phyloP scores from a whole-genome alignment of 2,797 vertebrate genomes.

The Pitangus sulphuratus region DNA sequence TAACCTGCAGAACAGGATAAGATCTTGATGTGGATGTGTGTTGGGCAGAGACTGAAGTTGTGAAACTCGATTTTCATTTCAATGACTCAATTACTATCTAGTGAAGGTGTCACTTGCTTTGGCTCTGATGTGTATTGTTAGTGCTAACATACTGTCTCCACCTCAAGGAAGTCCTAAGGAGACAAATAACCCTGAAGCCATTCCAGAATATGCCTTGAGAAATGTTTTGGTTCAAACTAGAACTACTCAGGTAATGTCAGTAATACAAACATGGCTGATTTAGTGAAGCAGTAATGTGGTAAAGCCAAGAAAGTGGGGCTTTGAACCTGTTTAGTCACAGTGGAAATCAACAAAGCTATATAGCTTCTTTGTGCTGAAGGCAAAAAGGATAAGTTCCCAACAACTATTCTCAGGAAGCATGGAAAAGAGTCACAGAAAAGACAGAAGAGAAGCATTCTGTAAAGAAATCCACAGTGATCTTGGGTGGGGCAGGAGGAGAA shows the following conservation, averaged over 20 bases:
- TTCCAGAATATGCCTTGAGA: neutral
- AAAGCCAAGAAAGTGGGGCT: neutral
- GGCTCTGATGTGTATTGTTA: neutral
- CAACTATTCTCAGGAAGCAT: neutral
- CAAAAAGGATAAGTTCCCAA: neutral
- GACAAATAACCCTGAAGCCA: neutral
- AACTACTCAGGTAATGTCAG: neutral
- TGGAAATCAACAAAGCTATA: neutral
- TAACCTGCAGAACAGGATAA: conserved; percentile 56
- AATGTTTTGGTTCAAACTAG: neutral
- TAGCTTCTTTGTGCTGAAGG: neutral
- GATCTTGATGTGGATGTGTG: conserved; percentile 43
- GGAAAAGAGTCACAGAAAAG: neutral
- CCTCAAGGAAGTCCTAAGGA: conserved; percentile 15
- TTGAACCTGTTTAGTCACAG: neutral
- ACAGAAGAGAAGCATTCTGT: neutral
- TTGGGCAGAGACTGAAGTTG: neutral
- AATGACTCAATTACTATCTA: conserved; percentile 1
- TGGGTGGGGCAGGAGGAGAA: neutral
- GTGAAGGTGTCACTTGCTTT: neutral
- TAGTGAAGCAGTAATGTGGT: neutral
- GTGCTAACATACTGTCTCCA: neutral
- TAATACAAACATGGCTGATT: neutral
- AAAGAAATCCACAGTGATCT: neutral
- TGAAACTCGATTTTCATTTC: conserved; percentile 43